Evolutionary conservation across 2,888 invertebrate genomes (phyloP).

Genomic region (Frankliniella fusca): DNA sequence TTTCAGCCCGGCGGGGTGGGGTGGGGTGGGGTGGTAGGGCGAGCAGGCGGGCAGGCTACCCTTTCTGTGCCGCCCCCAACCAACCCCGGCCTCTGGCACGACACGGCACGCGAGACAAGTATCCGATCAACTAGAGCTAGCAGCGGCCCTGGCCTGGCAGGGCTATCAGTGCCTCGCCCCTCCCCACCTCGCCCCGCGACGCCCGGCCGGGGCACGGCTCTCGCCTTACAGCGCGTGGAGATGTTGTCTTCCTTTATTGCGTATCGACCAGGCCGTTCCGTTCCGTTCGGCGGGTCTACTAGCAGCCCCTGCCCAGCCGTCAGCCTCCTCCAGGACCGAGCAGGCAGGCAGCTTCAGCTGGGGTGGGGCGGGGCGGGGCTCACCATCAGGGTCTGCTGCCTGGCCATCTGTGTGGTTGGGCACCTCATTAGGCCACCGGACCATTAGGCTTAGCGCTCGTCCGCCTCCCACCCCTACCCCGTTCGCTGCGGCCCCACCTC

Average conservation of each 20-base stretch:
- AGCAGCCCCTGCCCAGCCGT: background rate
- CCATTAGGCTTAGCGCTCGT: constrained; percentile 19
- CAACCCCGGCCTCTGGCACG: too few species aligned
- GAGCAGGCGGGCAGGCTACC: background rate
- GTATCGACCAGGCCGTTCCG: background rate
- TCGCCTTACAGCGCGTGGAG: too few species aligned
- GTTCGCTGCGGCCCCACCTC: too few species aligned
- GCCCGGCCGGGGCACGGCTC: too few species aligned
- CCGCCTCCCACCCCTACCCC: background rate
- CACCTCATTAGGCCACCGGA: constrained; percentile 13
- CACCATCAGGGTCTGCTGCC: background rate
- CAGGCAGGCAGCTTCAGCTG: too few species aligned
- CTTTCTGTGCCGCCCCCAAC: too few species aligned
- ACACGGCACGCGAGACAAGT: too few species aligned
- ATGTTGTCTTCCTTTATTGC: too few species aligned
- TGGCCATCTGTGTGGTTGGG: background rate
- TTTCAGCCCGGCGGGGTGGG: background rate
- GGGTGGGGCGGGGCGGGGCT: background rate
- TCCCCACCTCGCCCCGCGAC: background rate
- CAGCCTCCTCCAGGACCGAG: too few species aligned
- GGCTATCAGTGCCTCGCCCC: background rate
- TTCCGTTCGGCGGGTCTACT: background rate
- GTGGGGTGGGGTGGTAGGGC: background rate
- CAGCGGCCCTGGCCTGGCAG: background rate
- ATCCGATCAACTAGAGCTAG: background rate